Conservation (phyloP, 2,113 vertebrate genomes). For the Callipepla squamata region DNA sequence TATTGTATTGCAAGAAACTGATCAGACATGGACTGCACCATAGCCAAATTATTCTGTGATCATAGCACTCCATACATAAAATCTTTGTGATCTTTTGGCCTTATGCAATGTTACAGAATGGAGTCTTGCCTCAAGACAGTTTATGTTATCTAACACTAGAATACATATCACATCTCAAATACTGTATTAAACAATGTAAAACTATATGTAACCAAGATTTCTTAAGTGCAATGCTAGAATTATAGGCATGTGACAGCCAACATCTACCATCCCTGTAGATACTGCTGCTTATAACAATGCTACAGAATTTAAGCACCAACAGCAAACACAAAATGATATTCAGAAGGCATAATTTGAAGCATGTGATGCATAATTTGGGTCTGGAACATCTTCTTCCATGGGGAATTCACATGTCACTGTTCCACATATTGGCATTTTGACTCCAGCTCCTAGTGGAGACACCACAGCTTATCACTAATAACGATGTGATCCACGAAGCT, state of each 20-base stretch:
- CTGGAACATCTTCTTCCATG: too few relatives aligned
- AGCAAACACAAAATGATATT: not conserved
- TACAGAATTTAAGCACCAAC: not conserved
- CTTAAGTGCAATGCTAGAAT: not conserved
- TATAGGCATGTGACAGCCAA: rapidly evolving
- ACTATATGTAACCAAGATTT: too few relatives aligned
- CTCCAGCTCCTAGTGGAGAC: too few relatives aligned
- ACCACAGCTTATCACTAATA: too few relatives aligned
- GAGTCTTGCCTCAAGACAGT: not conserved
- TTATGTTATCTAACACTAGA: not conserved
- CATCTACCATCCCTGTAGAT: not conserved
- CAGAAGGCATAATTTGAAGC: not conserved
- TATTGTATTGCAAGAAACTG: not conserved
- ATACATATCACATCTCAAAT: not conserved
- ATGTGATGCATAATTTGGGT: too few relatives aligned
- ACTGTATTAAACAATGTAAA: not conserved
- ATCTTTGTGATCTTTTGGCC: not conserved
- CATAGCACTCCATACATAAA: not conserved
- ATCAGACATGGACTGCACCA: not conserved
- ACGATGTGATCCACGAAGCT: too few relatives aligned
- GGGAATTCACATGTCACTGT: too few relatives aligned
- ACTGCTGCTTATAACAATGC: not conserved
- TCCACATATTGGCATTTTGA: too few relatives aligned
- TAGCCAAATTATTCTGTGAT: not conserved
- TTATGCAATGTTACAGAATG: not conserved